These are phyloP conservation scores for Amaurobius ferox DNA, from an alignment of 2,888 invertebrate species.

Conservation along the genomic window DNA sequence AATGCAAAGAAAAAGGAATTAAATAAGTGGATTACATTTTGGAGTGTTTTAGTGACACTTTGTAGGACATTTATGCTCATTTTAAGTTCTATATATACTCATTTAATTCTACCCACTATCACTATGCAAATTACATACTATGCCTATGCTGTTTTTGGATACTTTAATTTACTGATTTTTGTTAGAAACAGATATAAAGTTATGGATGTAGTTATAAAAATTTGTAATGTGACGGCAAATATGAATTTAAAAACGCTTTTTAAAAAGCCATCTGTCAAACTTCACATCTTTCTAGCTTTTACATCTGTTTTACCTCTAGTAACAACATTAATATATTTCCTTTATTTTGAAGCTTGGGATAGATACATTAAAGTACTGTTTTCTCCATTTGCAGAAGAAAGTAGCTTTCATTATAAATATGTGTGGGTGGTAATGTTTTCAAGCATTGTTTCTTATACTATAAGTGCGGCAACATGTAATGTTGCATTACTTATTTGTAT, in stretches of 20 bases:
- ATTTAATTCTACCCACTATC: background rate
- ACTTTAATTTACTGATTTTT: conserved; percentile 25
- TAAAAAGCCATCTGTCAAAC: background rate
- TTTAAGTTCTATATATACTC: background rate
- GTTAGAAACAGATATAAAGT: background rate
- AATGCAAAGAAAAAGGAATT: background rate
- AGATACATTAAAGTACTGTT: background rate
- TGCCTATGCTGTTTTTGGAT: conserved; percentile 16
- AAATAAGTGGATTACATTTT: conserved; percentile 12
- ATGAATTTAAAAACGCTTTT: background rate
- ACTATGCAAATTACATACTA: conserved; percentile 19
- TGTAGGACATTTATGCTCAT: conserved; percentile 17
- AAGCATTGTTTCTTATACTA: conserved; percentile 7
- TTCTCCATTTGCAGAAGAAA: background rate
- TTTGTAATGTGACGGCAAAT: background rate
- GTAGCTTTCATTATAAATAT: background rate
- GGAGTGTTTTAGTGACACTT: conserved; percentile 15
- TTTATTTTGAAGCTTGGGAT: conserved; percentile 30
- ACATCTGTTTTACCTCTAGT: background rate
- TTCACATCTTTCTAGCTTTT: conserved; percentile 11
- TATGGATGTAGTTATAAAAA: background rate
- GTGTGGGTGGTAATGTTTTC: conserved; percentile 12
- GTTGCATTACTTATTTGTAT: conserved; percentile 26
- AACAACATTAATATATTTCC: background rate
- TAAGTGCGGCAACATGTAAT: background rate